Evolutionary conservation across 2,797 vertebrate species (phyloP).

Genomic region (Platyrinchus mystaceus): DNA sequence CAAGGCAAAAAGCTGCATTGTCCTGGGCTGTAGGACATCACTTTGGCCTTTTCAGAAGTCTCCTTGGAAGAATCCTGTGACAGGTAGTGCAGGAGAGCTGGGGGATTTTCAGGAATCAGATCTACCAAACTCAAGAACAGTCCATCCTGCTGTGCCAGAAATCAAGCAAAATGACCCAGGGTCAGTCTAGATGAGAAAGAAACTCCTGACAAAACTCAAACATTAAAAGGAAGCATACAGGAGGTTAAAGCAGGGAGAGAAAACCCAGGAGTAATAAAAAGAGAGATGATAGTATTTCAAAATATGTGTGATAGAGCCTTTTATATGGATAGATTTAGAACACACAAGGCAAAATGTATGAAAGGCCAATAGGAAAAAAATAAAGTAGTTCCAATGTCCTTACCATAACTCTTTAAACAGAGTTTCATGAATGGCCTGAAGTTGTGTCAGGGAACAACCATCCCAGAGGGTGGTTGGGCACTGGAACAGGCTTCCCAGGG

Average conservation of each 20-base stretch:
- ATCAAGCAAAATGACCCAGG: background rate
- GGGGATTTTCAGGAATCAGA: background rate
- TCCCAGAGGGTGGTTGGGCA: accelerated
- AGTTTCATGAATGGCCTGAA: background rate
- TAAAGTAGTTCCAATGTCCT: background rate
- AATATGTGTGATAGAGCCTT: background rate
- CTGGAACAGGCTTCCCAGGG: background rate
- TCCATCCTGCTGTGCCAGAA: background rate
- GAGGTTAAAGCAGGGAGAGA: background rate
- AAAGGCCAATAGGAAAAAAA: background rate
- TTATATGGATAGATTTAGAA: background rate
- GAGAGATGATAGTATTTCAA: background rate
- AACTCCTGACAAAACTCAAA: background rate
- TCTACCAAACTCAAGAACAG: background rate
- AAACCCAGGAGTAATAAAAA: background rate
- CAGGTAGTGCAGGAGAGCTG: background rate
- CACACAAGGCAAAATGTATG: background rate
- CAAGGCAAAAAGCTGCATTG: background rate
- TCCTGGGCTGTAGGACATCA: background rate
- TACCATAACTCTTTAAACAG: background rate
- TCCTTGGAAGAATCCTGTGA: background rate
- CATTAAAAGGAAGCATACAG: background rate
- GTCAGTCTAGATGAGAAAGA: background rate
- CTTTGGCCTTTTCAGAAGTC: background rate
- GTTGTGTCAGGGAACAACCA: background rate